These are phyloP conservation scores for Drosophila kuntzei DNA, from an alignment of 2,888 invertebrate species.

Conservation along the genomic window DNA sequence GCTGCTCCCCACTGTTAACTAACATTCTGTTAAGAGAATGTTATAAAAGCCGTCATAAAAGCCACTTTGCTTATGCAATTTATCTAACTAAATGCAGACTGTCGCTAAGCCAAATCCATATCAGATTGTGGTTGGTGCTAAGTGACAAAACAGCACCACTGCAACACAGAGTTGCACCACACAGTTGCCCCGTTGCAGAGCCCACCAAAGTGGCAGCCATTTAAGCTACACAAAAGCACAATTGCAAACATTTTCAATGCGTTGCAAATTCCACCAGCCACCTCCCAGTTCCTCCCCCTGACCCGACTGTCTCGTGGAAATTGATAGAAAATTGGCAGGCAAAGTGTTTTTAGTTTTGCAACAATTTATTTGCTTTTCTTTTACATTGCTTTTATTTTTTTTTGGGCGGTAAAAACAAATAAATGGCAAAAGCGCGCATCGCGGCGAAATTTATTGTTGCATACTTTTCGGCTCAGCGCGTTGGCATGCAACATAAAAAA, in stretches of 20 bases:
- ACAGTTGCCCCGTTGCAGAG: constrained; percentile 8
- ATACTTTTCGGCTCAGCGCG: constrained; percentile 79
- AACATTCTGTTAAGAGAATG: constrained; percentile 18
- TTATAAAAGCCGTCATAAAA: constrained; percentile 10
- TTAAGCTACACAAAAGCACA: constrained; percentile 61
- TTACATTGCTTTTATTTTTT: constrained; percentile 1
- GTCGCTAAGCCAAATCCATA: constrained; percentile 35
- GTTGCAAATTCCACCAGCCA: not conserved
- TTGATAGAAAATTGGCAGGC: constrained; percentile 78
- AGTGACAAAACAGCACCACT: constrained; percentile 6
- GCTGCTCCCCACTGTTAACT: constrained; percentile 53
- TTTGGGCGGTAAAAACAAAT: constrained; percentile 24
- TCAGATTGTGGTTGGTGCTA: constrained; percentile 23
- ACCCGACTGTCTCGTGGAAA: constrained; percentile 30
- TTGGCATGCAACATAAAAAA: constrained; percentile 45
- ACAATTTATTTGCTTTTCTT: constrained; percentile 57
- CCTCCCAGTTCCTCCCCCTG: not conserved
- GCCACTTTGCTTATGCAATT: constrained; percentile 25
- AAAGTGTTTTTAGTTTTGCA: constrained; percentile 69
- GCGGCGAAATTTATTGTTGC: constrained; percentile 75
- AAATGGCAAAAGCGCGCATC: constrained; percentile 46
- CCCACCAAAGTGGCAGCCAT: constrained; percentile 48
- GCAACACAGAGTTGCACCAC: constrained; percentile 6
- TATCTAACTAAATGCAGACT: constrained; percentile 8
- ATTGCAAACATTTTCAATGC: constrained; percentile 55